A percentile compares a stretch with the other conserved stretches of the same genome.
phyloP scores from a whole-genome alignment of 92 coral and sea anemone species.

The Phenganax subtilis region DNA sequence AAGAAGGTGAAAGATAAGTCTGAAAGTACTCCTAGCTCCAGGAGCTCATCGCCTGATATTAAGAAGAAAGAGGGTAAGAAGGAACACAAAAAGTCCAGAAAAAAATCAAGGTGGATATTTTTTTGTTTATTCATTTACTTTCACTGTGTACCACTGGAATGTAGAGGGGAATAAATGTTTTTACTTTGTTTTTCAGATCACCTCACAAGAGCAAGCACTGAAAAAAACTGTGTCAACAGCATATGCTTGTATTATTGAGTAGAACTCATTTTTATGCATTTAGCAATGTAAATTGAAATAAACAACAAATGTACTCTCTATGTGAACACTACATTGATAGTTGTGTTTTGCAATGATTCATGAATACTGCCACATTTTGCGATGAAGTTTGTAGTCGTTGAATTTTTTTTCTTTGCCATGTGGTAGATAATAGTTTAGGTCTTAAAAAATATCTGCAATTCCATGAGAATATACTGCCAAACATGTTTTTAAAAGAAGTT shows the following conservation, averaged over 20 bases:
- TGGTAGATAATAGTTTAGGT: too few relatives aligned
- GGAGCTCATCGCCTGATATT: slow-evolving; percentile 33
- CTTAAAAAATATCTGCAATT: too few relatives aligned
- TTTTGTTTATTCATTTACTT: slow-evolving; percentile 19
- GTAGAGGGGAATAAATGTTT: neutral
- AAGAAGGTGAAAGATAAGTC: slow-evolving; percentile 35
- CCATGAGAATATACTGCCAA: too few relatives aligned
- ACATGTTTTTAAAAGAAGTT: too few relatives aligned
- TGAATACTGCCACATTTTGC: too few relatives aligned
- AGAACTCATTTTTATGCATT: neutral
- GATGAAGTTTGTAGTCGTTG: too few relatives aligned
- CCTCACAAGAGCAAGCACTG: slow-evolving; percentile 20
- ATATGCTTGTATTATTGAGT: neutral
- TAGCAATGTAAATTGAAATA: slow-evolving; percentile 2
- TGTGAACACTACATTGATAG: neutral
- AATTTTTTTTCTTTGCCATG: too few relatives aligned
- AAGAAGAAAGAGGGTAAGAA: slow-evolving; percentile 56
- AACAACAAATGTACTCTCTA: neutral
- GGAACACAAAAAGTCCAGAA: slow-evolving; percentile 50
- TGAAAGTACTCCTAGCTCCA: slow-evolving; percentile 14
- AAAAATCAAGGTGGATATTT: slow-evolving; percentile 77
- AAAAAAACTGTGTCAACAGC: neutral
- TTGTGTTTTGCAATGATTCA: neutral
- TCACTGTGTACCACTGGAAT: neutral
- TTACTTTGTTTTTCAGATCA: slow-evolving; percentile 1